These are phyloP conservation scores for Clitarchus hookeri DNA, from an alignment of 2,888 invertebrate genomes.

Conservation along the genomic window DNA sequence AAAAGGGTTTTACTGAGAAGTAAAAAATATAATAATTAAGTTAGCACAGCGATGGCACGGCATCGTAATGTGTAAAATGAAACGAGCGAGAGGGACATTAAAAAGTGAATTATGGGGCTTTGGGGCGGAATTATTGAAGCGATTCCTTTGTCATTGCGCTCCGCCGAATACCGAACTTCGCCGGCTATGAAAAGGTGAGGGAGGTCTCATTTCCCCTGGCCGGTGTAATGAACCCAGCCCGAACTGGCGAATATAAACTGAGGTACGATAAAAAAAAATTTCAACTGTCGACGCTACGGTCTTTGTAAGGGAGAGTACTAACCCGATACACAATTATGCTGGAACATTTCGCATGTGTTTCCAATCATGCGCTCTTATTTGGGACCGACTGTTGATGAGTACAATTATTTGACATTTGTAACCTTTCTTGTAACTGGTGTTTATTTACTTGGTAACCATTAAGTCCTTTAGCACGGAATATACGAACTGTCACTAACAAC, in stretches of 20 bases:
- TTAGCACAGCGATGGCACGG: neutral
- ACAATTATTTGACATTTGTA: too few relatives aligned
- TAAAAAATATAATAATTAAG: neutral
- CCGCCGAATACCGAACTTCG: neutral
- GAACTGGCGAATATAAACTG: neutral
- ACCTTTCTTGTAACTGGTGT: too few relatives aligned
- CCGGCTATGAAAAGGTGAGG: neutral
- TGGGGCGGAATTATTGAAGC: neutral
- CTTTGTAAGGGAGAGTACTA: neutral
- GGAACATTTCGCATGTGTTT: too few relatives aligned
- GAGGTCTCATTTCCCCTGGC: neutral
- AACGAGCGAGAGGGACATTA: neutral
- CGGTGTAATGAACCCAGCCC: neutral
- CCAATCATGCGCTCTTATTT: too few relatives aligned
- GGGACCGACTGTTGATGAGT: too few relatives aligned
- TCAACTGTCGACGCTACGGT: neutral
- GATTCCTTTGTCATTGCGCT: neutral
- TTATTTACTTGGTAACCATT: too few relatives aligned
- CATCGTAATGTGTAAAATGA: neutral
- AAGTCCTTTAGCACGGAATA: too few relatives aligned
- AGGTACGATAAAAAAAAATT: neutral
- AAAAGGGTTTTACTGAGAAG: neutral
- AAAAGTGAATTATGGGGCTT: neutral
- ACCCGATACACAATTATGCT: too few relatives aligned
- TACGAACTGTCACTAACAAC: too few relatives aligned